Evolutionary conservation across 2,113 vertebrate species (phyloP).

Genomic region (Gambusia affinis): DNA sequence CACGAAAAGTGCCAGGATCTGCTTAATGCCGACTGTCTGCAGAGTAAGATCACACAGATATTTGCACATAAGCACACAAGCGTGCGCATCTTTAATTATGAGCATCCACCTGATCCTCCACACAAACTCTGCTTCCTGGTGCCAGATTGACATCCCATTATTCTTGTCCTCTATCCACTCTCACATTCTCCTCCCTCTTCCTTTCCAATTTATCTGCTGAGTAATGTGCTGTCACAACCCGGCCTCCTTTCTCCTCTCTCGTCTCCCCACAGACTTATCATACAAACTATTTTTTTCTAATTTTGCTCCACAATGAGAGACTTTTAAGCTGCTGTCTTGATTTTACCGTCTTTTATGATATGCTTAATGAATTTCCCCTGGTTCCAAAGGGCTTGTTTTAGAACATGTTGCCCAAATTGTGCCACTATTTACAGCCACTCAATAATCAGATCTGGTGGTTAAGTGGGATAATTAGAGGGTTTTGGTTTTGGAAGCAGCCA

Average conservation of each 20-base stretch:
- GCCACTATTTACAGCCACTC: conserved; percentile 17
- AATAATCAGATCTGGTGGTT: conserved; percentile 9
- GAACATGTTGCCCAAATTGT: conserved; percentile 30
- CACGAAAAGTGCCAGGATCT: conserved; percentile 99
- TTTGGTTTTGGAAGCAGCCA: conserved; percentile 31
- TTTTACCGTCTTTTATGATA: conserved; percentile 34
- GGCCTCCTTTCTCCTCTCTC: conserved; percentile 33
- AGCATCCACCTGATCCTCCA: conserved; percentile 5
- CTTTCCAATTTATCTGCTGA: conserved; percentile 70
- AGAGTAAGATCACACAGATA: conserved; percentile 82
- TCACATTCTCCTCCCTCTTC: conserved; percentile 60
- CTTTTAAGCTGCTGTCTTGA: conserved; percentile 37
- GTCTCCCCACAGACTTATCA: conserved; percentile 53
- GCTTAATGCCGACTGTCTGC: conserved; percentile 96
- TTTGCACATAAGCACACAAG: background rate
- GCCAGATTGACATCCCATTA: conserved; percentile 67
- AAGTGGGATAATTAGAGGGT: conserved; percentile 14
- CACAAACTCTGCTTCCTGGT: conserved; percentile 50
- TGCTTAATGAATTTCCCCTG: conserved; percentile 44
- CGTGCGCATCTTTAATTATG: conserved; percentile 2
- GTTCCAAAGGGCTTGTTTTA: conserved; percentile 29
- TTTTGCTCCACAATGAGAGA: conserved; percentile 42
- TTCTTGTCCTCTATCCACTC: conserved; percentile 64
- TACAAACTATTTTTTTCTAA: conserved; percentile 51
- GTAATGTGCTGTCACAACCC: conserved; percentile 71